These are phyloP conservation scores for Brotogeris chrysoptera DNA, from an alignment of 2,797 vertebrate genomes.

Conservation along the genomic window DNA sequence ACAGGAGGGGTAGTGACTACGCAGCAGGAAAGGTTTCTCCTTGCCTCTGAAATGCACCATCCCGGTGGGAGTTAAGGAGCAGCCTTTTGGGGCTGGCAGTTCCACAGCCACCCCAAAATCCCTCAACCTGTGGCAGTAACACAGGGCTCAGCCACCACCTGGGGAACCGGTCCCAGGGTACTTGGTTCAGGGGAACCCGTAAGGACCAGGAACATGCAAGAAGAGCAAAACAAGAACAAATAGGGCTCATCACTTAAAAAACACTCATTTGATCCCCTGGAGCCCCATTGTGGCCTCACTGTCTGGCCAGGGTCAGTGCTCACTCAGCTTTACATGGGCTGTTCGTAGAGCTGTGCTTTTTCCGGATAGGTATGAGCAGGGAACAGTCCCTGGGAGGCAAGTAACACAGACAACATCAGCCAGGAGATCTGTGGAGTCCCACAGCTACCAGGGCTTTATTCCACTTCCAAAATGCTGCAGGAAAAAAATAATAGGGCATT, in stretches of 20 bases:
- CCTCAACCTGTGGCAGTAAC: accelerated
- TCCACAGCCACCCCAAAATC: neutral
- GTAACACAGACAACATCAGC: neutral
- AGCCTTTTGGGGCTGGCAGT: neutral
- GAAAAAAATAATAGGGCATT: slow-evolving; percentile 24
- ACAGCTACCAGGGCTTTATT: slow-evolving; percentile 14
- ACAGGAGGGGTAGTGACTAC: neutral
- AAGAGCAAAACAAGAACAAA: neutral
- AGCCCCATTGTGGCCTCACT: accelerated
- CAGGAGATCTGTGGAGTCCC: neutral
- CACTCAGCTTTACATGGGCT: neutral
- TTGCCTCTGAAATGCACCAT: neutral
- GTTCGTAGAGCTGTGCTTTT: neutral
- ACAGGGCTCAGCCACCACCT: neutral
- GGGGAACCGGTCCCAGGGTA: neutral
- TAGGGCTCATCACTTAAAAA: neutral
- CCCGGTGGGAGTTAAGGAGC: neutral
- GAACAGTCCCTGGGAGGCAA: neutral
- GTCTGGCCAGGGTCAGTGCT: neutral
- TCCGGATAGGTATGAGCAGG: neutral
- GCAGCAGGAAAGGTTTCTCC: neutral
- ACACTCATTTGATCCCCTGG: neutral
- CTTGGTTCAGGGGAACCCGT: accelerated
- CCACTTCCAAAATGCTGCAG: neutral
- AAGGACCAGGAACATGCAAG: neutral